Conservation (phyloP, 1,140 invertebrate genomes). For the Eulimnadia texana region DNA sequence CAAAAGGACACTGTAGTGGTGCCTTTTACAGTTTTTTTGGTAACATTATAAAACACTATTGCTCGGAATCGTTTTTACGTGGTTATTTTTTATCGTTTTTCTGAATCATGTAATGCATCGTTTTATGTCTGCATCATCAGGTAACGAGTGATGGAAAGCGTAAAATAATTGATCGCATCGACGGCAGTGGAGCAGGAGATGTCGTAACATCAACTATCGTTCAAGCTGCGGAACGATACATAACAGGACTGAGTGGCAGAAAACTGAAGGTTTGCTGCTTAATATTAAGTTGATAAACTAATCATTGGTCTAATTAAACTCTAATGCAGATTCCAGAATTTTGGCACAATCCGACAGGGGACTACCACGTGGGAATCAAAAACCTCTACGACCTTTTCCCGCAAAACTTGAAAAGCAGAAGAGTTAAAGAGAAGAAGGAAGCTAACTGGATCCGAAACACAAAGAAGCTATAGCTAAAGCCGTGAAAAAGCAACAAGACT, state of each 20-base stretch:
- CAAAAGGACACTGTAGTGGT: too few relatives aligned
- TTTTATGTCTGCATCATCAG: too few relatives aligned
- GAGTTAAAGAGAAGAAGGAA: conserved; percentile 68
- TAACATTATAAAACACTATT: too few relatives aligned
- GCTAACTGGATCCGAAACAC: conserved; percentile 67
- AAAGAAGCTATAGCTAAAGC: conserved; percentile 62
- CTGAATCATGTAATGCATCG: neutral
- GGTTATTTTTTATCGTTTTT: neutral
- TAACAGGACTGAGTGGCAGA: conserved; percentile 74
- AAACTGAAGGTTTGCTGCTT: conserved; percentile 56
- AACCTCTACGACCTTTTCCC: conserved; percentile 77
- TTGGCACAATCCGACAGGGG: conserved; percentile 70
- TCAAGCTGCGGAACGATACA: conserved; percentile 49
- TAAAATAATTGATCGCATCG: conserved; percentile 89
- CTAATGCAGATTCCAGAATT: conserved; percentile 52
- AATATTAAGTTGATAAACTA: conserved; percentile 16
- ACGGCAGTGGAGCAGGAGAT: conserved; percentile 90
- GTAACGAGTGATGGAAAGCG: conserved; percentile 68
- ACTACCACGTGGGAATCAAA: conserved; percentile 54
- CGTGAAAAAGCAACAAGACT: conserved; percentile 44
- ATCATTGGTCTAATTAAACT: neutral
- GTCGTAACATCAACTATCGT: conserved; percentile 76
- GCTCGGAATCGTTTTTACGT: too few relatives aligned
- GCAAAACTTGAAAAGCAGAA: conserved; percentile 58
- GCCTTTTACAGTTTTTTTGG: too few relatives aligned